Percentiles rank a stretch among this genome's conserved stretches.
phyloP scores from a whole-genome alignment of 1,140 invertebrate genomes.

The Musca vetustissima region DNA sequence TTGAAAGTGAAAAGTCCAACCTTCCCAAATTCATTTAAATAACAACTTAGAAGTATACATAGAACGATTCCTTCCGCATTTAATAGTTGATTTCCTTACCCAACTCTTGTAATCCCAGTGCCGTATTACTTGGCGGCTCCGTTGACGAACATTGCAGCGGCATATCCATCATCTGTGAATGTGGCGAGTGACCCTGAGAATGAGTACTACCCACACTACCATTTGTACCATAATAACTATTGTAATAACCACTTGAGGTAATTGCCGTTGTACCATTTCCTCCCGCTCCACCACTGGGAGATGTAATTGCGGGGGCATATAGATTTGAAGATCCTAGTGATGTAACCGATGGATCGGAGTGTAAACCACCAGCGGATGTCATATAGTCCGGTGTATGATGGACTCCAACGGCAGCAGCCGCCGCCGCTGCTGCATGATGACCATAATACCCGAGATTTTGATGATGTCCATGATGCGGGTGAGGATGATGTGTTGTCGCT shows the following conservation, averaged over 20 bases:
- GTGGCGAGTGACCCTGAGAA: constrained; percentile 50
- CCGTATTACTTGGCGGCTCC: constrained; percentile 53
- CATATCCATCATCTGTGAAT: constrained; percentile 54
- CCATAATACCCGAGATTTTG: constrained; percentile 50
- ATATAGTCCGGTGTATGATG: constrained; percentile 47
- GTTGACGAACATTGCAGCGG: constrained; percentile 53
- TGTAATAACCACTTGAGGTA: constrained; percentile 48
- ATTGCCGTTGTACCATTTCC: constrained; percentile 26
- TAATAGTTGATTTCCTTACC: constrained; percentile 33
- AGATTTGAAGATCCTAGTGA: constrained; percentile 28
- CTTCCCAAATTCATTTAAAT: too few relatives aligned
- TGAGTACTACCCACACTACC: constrained; percentile 52
- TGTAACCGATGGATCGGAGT: constrained; percentile 33
- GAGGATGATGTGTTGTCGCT: constrained; percentile 45
- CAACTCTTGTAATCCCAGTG: constrained; percentile 52
- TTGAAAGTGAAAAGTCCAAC: too few relatives aligned
- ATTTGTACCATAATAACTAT: constrained; percentile 49
- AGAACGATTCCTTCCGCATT: too few relatives aligned
- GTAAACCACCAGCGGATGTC: constrained; percentile 45
- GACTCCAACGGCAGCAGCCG: constrained; percentile 34
- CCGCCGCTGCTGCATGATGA: constrained; percentile 39
- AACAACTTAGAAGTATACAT: too few relatives aligned
- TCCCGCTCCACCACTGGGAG: constrained; percentile 34
- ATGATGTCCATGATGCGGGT: constrained; percentile 37
- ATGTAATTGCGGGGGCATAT: constrained; percentile 45